Conservation (phyloP, 2,113 vertebrate species). For the Oriolus oriolus region DNA sequence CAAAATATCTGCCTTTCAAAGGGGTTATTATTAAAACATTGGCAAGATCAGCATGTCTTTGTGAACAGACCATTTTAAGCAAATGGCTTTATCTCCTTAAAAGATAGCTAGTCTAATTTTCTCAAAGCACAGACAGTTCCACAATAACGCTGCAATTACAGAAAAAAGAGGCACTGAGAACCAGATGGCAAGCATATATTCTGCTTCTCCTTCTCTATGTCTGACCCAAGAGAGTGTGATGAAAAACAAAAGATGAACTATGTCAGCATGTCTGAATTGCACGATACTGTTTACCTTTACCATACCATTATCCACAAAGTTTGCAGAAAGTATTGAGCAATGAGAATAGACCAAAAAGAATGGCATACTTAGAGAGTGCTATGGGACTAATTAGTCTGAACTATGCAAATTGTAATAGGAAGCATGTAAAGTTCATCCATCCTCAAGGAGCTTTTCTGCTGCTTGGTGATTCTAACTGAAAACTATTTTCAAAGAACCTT, state of each 20-base stretch:
- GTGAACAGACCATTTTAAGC: background rate
- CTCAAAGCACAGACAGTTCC: background rate
- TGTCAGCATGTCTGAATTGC: background rate
- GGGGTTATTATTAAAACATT: background rate
- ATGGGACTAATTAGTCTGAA: constrained; percentile 14
- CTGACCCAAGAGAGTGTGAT: background rate
- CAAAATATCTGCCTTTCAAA: background rate
- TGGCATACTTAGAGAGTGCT: background rate
- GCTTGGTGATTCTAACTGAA: background rate
- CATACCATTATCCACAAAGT: background rate
- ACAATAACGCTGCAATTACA: background rate
- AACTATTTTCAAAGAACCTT: background rate
- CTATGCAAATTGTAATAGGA: background rate
- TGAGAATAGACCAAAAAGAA: background rate
- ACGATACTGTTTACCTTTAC: background rate
- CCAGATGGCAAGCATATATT: background rate
- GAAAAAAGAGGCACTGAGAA: background rate
- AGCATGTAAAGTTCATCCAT: background rate
- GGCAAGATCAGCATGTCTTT: background rate
- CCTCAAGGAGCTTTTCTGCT: background rate
- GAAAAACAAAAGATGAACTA: background rate
- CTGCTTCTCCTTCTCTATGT: background rate
- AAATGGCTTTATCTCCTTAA: background rate
- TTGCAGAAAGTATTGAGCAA: background rate
- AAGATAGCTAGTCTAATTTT: background rate